These are phyloP conservation scores for Apodemus sylvaticus DNA, from an alignment of 2,113 vertebrate species.

Conservation along the genomic window DNA sequence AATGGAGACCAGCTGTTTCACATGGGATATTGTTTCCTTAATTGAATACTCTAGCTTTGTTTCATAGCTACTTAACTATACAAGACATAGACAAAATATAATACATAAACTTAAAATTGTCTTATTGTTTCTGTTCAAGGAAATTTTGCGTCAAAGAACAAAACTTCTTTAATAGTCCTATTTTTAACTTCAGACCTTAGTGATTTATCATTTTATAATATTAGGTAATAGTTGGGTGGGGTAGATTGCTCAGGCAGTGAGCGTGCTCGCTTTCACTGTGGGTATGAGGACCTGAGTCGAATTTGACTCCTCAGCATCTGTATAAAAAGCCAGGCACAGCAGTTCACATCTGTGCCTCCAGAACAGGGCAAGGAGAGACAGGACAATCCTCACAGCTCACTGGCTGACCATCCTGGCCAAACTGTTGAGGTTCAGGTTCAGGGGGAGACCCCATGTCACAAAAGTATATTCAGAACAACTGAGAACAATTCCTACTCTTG, in stretches of 20 bases:
- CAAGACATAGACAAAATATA: neutral
- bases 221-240: neutral
- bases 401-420: neutral
- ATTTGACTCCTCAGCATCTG: neutral
- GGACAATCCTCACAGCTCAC: neutral
- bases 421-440: neutral
- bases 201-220: neutral
- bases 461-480: neutral
- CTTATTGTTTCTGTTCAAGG: neutral
- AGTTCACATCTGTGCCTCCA: neutral
- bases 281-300: neutral
- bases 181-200: neutral
- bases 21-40: neutral
- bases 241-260: neutral
- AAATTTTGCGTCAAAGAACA: neutral
- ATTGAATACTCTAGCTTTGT: conserved; percentile 5
- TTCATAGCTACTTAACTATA: neutral
- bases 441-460: neutral
- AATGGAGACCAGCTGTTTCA: neutral
- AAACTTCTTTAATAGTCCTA: neutral
- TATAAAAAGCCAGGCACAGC: neutral
- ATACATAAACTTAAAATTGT: neutral
- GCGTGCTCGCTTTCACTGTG: neutral
- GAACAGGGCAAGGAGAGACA: neutral
- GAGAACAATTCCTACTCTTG: neutral